Base-by-base conservation (phyloP, 2,797 vertebrate genomes). In the Centroberyx gerrardi region DNA sequence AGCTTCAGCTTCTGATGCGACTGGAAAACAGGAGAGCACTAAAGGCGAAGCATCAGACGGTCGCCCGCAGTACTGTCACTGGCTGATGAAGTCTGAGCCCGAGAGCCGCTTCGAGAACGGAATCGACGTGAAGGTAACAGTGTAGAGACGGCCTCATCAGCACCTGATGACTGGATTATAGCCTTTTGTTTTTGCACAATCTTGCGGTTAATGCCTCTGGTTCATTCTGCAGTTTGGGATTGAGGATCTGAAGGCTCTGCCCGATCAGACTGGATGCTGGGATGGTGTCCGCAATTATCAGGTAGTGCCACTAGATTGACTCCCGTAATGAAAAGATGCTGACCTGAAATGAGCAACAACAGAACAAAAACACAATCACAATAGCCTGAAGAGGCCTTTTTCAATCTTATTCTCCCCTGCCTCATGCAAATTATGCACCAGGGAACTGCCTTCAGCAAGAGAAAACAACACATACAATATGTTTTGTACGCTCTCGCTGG, bases 61-160 rank as follows among this genome's bases (percentile, higher is more conserved):
- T 17, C 8, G 69, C 22, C 65, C 81, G 1, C 68, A 82, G 68
- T 90, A 90, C 66, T 85, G 79, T 33, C 93, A 89, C 89, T 99
- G 98, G 98, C 91, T 99, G 79, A 97, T 99, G 97, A 99, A 99
- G 87, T 99, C 98, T 1, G 98, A 99, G 78, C 97, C 98, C 0
- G 97, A 99, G 84, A 99, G 96, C 88, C 95, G 97, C 60, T 88
- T 98, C 3, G 96, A 99, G 91, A 99, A 97, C 2, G 97, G 97
- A 29, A 87, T 97, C 15, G 97, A 99, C 49, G 88, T 99, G 86
- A 99, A 98, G 95, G 98, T 99, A 22, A 91, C 42, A 10, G 12
- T 27, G 38, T 3, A 61, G 53, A n/a, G 36, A 17, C 33, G 3
- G 33, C 40, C 49, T 33, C 49, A 13, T 74, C 29, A 12, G 28